Evolutionary conservation across 2,113 vertebrate genomes (phyloP).

Genomic region (Setophaga kirtlandii): DNA sequence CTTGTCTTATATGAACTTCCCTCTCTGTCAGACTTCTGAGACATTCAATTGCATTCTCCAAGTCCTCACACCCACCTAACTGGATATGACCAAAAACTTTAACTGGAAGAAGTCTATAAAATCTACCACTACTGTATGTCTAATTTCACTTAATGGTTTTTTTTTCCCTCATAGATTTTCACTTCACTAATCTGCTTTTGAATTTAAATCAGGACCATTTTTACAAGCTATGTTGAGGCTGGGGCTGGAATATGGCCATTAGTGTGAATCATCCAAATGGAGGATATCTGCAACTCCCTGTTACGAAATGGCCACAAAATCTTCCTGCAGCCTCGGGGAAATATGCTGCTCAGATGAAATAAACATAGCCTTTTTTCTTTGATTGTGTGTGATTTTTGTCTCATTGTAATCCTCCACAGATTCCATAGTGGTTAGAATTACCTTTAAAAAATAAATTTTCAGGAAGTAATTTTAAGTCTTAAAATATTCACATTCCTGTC

Average conservation of each 20-base stretch:
- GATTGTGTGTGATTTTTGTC: fast-evolving
- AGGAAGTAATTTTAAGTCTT: not conserved
- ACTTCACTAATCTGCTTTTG: not conserved
- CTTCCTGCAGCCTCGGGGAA: not conserved
- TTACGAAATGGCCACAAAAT: not conserved
- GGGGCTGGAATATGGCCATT: not conserved
- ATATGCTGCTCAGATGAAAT: not conserved
- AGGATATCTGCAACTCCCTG: not conserved
- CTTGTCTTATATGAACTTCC: not conserved
- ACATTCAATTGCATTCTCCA: not conserved
- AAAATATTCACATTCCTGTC: not conserved
- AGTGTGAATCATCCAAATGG: not conserved
- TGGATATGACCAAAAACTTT: not conserved
- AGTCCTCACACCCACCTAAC: not conserved
- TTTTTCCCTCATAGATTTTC: not conserved
- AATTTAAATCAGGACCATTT: not conserved
- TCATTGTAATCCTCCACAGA: not conserved
- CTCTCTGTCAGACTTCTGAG: not conserved
- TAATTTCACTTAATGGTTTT: not conserved
- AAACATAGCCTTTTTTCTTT: not conserved
- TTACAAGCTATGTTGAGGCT: not conserved
- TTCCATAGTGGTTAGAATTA: not conserved
- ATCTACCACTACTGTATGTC: not conserved
- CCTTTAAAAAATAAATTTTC: not conserved
- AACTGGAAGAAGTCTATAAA: not conserved